A percentile compares a stretch with the other conserved stretches of the same genome.
Conservation (phyloP, 1,140 invertebrate genomes). For the Drusus annulatus region DNA sequence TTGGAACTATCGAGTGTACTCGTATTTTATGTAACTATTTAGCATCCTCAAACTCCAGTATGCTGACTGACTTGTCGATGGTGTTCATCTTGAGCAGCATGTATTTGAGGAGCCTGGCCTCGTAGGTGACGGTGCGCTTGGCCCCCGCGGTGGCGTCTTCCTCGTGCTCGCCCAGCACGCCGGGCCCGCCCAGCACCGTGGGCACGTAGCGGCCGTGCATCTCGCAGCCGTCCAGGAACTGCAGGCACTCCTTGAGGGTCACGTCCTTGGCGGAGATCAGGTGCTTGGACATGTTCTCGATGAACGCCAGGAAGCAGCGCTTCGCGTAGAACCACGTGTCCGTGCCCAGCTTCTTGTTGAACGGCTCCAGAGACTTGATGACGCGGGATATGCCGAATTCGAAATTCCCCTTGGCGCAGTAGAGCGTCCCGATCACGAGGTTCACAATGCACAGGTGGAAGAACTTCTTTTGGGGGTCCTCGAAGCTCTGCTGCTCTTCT, state of each 20-base stretch:
- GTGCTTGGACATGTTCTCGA: slow-evolving; percentile 94
- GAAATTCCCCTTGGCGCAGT: slow-evolving; percentile 99
- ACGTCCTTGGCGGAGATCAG: slow-evolving; percentile 91
- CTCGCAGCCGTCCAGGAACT: slow-evolving; percentile 94
- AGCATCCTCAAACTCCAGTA: slow-evolving; percentile 71
- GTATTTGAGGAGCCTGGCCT: slow-evolving; percentile 89
- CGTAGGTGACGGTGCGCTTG: slow-evolving; percentile 94
- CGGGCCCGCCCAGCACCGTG: slow-evolving; percentile 85
- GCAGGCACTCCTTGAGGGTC: slow-evolving; percentile 91
- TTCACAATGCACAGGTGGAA: slow-evolving; percentile 99
- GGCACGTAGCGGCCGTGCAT: slow-evolving; percentile 89
- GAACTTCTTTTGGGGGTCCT: slow-evolving; percentile 95
- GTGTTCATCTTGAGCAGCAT: slow-evolving; percentile 83
- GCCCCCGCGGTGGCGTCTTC: slow-evolving; percentile 80
- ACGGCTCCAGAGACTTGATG: slow-evolving; percentile 96
- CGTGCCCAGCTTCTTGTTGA: slow-evolving; percentile 94
- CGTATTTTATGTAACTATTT: no score
- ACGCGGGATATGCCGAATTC: slow-evolving; percentile 99
- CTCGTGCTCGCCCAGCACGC: slow-evolving; percentile 74
- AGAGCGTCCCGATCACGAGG: slow-evolving; percentile 98
- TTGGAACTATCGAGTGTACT: no score
- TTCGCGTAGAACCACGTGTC: slow-evolving; percentile 99
- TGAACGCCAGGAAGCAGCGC: slow-evolving; percentile 92
- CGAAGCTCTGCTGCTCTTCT: slow-evolving; percentile 93
- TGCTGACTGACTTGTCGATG: slow-evolving; percentile 69